Conservation (phyloP, 2,797 vertebrate genomes). For the Hippopotamyrus pictus region DNA sequence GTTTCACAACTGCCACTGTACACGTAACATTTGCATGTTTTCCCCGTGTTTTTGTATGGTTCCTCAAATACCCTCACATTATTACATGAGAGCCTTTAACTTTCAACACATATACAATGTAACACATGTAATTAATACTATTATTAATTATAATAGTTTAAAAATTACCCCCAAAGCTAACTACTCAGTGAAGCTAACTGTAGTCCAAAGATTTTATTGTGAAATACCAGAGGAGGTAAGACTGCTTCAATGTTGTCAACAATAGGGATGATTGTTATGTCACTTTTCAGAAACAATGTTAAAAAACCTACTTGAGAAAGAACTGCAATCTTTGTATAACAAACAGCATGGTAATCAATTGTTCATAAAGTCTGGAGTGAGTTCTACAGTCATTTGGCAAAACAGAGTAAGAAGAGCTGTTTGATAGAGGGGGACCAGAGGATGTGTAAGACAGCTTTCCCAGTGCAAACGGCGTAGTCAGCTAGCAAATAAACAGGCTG, state of each 20-base stretch:
- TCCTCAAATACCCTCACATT: not conserved
- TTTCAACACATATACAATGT: not conserved
- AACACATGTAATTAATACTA: not conserved
- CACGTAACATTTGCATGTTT: not conserved
- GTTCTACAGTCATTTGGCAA: conserved; percentile 49
- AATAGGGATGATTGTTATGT: not conserved
- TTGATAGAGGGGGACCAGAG: conserved; percentile 56
- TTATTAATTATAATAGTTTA: not conserved
- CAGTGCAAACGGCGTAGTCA: not conserved
- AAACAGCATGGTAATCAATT: conserved; percentile 52
- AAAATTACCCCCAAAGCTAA: not conserved
- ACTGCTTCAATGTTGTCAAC: not conserved
- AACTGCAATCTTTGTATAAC: conserved; percentile 44
- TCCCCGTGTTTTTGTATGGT: not conserved
- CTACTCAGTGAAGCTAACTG: too few relatives aligned
- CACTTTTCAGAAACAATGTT: not conserved
- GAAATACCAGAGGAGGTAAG: not conserved
- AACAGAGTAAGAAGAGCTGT: conserved; percentile 57
- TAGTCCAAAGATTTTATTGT: not conserved
- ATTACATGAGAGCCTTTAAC: not conserved
- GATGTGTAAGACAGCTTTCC: not conserved
- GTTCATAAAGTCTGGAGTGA: conserved; percentile 51
- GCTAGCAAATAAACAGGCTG: not conserved
- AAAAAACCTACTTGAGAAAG: not conserved
- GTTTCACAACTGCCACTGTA: not conserved